Evolutionary conservation across 2,888 invertebrate genomes (phyloP).

Genomic region (Mechanitis mazaeus): DNA sequence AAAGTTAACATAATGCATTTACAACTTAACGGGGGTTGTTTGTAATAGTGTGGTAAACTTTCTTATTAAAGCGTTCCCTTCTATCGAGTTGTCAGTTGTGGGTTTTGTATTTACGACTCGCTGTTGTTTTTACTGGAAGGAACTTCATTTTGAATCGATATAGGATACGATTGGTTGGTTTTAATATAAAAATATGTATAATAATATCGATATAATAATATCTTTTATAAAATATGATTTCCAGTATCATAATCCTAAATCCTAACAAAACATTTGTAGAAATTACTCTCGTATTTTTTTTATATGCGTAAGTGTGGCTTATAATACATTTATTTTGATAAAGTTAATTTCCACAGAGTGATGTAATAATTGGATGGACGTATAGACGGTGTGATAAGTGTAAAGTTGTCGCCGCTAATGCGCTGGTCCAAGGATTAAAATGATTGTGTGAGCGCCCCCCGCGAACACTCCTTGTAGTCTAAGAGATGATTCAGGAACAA

Average conservation of each 20-base stretch:
- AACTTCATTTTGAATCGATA: too few relatives aligned
- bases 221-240: too few relatives aligned
- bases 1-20: slow-evolving; percentile 4
- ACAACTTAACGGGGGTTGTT: slow-evolving; percentile 3
- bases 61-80: background rate
- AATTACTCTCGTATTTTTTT: too few relatives aligned
- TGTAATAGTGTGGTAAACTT: too few relatives aligned
- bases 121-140: slow-evolving; percentile 1
- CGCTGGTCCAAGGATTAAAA: slow-evolving; percentile 31
- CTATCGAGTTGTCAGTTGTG: background rate
- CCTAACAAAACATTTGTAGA: too few relatives aligned
- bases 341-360: too few relatives aligned
- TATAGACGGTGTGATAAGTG: slow-evolving; percentile 24
- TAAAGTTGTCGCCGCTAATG: slow-evolving; percentile 32
- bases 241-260: slow-evolving; percentile 2
- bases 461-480: slow-evolving; percentile 11
- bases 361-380: too few relatives aligned
- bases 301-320: too few relatives aligned
- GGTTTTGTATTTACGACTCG: slow-evolving; percentile 5
- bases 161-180: too few relatives aligned
- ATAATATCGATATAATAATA: too few relatives aligned
- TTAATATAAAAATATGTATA: too few relatives aligned
- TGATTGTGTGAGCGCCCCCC: slow-evolving; percentile 26
- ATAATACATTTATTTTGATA: too few relatives aligned
- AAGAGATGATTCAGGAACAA: background rate